phyloP scores from a whole-genome alignment of 1,140 invertebrate genomes.

The Adoxophyes honmai region DNA sequence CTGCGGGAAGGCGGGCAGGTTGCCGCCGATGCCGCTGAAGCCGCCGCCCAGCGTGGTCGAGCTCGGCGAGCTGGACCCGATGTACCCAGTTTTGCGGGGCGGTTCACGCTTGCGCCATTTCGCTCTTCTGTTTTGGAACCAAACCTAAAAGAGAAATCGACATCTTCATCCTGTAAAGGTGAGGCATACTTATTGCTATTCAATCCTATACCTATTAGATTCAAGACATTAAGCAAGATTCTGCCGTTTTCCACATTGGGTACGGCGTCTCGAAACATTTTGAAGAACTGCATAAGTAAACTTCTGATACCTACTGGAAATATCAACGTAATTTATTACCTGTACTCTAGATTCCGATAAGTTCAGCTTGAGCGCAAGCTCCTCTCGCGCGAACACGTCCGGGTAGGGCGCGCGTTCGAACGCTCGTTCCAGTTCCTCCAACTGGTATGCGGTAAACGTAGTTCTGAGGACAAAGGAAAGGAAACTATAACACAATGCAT shows the following conservation, averaged over 20 bases:
- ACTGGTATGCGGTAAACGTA: conserved; percentile 96
- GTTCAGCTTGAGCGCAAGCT: conserved; percentile 92
- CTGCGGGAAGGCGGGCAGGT: conserved; percentile 82
- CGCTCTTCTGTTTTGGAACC: conserved; percentile 93
- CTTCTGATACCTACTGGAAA: no score
- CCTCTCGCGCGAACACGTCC: conserved; percentile 96
- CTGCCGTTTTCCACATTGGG: no score
- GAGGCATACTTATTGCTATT: no score
- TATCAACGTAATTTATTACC: conserved; percentile 74
- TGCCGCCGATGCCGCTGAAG: conserved; percentile 80
- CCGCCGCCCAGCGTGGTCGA: conserved; percentile 79
- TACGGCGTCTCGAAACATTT: no score
- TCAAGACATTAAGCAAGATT: no score
- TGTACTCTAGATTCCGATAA: conserved; percentile 96
- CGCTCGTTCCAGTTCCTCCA: conserved; percentile 95
- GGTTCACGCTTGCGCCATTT: conserved; percentile 99
- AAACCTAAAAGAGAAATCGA: conserved; percentile 62
- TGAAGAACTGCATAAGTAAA: no score
- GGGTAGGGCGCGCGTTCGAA: conserved; percentile 97
- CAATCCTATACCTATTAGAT: no score
- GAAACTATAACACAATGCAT: background rate
- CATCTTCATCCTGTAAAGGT: background rate
- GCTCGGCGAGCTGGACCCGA: conserved; percentile 81
- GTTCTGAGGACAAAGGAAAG: conserved; percentile 81
- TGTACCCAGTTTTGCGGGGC: conserved; percentile 93